phyloP scores from a whole-genome alignment of 2,888 invertebrate species.

The Brachycybe producta region DNA sequence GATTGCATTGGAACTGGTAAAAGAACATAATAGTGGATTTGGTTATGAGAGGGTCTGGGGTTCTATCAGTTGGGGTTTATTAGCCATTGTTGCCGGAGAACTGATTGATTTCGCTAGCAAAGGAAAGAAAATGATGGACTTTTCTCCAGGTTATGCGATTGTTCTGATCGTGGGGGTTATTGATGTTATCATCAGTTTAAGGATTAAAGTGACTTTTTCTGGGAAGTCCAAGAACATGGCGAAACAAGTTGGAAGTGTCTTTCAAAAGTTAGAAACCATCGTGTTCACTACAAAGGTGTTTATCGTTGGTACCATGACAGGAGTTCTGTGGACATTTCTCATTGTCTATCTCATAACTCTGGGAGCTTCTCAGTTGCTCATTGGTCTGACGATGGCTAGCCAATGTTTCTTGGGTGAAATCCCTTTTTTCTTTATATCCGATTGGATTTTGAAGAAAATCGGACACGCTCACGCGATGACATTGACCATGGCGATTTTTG shows the following conservation, averaged over 20 bases:
- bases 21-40: slow-evolving; percentile 55
- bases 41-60: slow-evolving; percentile 81
- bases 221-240: slow-evolving; percentile 2
- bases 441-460: slow-evolving; percentile 68
- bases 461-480: slow-evolving; percentile 71
- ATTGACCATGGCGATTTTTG: slow-evolving; percentile 65
- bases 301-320: slow-evolving; percentile 72
- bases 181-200: slow-evolving; percentile 42
- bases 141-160: slow-evolving; percentile 62
- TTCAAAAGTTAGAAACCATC: slow-evolving; percentile 50
- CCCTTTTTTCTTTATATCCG: slow-evolving; percentile 60
- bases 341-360: slow-evolving; percentile 49
- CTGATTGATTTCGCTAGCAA: slow-evolving; percentile 59
- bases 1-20: slow-evolving; percentile 70
- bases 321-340: slow-evolving; percentile 62
- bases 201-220: background rate
- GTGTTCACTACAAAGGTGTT: slow-evolving; percentile 69
- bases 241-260: background rate
- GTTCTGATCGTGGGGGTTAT: slow-evolving; percentile 44
- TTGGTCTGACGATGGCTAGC: slow-evolving; percentile 52
- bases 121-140: slow-evolving; percentile 53
- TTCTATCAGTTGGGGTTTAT: slow-evolving; percentile 70
- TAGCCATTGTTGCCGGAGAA: slow-evolving; percentile 60
- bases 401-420: slow-evolving; percentile 53
- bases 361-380: slow-evolving; percentile 43